Evolutionary conservation across 1,140 invertebrate genomes (phyloP).

Genomic region (Nephila pilipes): DNA sequence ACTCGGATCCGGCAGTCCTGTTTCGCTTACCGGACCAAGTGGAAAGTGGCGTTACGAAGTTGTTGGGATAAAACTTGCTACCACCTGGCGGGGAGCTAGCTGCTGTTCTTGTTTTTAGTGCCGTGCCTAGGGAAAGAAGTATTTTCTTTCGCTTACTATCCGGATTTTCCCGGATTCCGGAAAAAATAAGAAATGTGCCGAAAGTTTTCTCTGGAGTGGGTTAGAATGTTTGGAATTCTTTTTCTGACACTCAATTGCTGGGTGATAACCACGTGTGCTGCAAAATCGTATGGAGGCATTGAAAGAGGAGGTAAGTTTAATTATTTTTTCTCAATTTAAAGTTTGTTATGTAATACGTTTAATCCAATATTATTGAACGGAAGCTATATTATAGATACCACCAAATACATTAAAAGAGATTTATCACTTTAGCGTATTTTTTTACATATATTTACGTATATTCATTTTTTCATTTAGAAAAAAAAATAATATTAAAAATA

Average conservation of each 20-base stretch:
- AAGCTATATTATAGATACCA: too few relatives aligned
- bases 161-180: constrained; percentile 16
- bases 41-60: constrained; percentile 23
- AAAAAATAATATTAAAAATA: too few relatives aligned
- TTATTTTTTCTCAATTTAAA: too few relatives aligned
- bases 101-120: not conserved
- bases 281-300: constrained; percentile 33
- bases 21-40: constrained; percentile 47
- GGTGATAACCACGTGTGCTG: constrained; percentile 62
- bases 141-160: constrained; percentile 1
- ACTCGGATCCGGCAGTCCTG: constrained; percentile 50
- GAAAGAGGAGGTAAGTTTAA: constrained; percentile 60
- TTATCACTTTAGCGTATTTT: too few relatives aligned
- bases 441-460: too few relatives aligned
- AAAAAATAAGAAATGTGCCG: constrained; percentile 16
- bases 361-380: too few relatives aligned
- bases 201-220: constrained; percentile 24
- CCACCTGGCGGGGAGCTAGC: constrained; percentile 7
- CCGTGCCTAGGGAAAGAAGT: not conserved
- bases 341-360: too few relatives aligned
- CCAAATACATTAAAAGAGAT: too few relatives aligned
- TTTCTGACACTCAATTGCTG: constrained; percentile 46
- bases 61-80: constrained; percentile 9
- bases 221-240: constrained; percentile 61
- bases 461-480: too few relatives aligned